Conservation (phyloP, 2,113 vertebrate species). For the Salvelinus alpinus region DNA sequence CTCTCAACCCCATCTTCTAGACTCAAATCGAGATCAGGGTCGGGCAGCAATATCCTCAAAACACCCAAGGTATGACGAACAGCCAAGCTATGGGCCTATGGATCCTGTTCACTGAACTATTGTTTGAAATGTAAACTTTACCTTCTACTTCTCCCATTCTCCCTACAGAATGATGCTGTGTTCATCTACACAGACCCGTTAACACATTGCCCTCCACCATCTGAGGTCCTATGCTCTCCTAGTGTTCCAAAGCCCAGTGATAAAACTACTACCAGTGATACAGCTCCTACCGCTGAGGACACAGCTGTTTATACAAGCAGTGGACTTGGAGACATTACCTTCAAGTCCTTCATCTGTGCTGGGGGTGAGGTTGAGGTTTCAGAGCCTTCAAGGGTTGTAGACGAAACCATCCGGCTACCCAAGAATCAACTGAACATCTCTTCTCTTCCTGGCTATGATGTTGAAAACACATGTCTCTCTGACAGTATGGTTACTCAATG, state of each 20-base stretch:
- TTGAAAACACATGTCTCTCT: background rate
- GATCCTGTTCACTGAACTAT: background rate
- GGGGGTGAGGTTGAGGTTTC: constrained; percentile 51
- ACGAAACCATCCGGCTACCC: constrained; percentile 32
- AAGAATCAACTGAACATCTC: constrained; percentile 16
- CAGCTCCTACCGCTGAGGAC: background rate
- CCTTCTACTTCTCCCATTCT: background rate
- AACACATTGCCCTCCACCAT: no score
- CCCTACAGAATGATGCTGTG: background rate
- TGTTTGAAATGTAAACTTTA: background rate
- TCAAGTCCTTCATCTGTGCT: constrained; percentile 53
- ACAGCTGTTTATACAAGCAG: background rate
- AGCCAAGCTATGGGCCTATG: background rate
- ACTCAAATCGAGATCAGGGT: constrained; percentile 32
- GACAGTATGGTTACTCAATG: background rate
- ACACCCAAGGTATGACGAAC: constrained; percentile 32
- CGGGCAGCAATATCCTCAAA: constrained; percentile 22
- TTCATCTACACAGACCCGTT: background rate
- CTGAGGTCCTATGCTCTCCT: no score
- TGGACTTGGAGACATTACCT: constrained; percentile 50
- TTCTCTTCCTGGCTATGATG: background rate
- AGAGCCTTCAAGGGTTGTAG: constrained; percentile 12
- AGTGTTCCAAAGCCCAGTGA: background rate
- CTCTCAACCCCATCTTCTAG: constrained; percentile 30
- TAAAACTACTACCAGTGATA: background rate